phyloP scores from a whole-genome alignment of 2,888 invertebrate species.

The Philopedon plagiatum region DNA sequence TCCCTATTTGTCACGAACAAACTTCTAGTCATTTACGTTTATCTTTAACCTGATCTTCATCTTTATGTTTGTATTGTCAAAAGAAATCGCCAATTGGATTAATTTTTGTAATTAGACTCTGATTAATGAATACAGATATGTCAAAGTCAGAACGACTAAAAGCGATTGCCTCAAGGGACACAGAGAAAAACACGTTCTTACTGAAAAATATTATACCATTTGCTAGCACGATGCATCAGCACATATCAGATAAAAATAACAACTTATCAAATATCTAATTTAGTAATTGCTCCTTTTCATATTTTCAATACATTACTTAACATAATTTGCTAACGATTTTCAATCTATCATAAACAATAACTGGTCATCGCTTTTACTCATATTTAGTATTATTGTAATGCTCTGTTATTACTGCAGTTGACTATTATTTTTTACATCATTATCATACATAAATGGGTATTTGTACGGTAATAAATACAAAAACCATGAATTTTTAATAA shows the following conservation, averaged over 20 bases:
- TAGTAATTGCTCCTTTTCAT: conserved; percentile 19
- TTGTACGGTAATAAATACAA: conserved; percentile 5
- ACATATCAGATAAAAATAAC: conserved; percentile 16
- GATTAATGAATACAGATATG: conserved; percentile 28
- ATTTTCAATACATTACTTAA: conserved; percentile 23
- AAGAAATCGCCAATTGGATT: conserved; percentile 6
- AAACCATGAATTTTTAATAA: conserved; percentile 18
- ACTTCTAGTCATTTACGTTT: conserved; percentile 9
- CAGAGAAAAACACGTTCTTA: not conserved
- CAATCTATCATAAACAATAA: conserved; percentile 34
- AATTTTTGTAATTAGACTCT: conserved; percentile 22
- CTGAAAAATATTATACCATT: conserved; percentile 3
- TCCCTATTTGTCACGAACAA: conserved; percentile 11
- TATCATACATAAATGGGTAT: conserved; percentile 40
- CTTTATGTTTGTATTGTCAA: conserved; percentile 23
- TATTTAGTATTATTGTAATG: conserved; percentile 24
- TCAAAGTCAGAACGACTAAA: conserved; percentile 10
- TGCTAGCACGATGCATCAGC: conserved; percentile 18
- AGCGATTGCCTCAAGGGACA: conserved; percentile 11
- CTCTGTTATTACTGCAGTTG: conserved; percentile 14
- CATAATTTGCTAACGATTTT: conserved; percentile 36
- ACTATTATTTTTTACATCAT: conserved; percentile 28
- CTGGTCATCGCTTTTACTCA: conserved; percentile 21
- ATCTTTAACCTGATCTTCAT: conserved; percentile 16
- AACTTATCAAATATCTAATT: conserved; percentile 25